A percentile compares a stretch with the other conserved stretches of the same genome.
Evolutionary conservation across 2,797 vertebrate species (phyloP).

Genomic region (Ctenochaetus hawaiiensis): DNA sequence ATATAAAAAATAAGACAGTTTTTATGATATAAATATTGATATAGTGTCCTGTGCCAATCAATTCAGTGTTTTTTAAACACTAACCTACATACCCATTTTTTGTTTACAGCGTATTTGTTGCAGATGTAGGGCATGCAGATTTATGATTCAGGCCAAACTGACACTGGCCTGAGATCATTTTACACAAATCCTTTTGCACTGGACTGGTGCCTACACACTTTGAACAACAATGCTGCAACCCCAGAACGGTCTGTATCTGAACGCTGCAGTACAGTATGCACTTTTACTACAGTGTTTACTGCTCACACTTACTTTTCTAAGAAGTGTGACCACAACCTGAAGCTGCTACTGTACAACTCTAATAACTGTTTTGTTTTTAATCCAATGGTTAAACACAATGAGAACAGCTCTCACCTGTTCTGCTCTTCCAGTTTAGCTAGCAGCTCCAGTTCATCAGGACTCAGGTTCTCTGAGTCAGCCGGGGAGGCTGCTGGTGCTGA

Average conservation of each 20-base stretch:
- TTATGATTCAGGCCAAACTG: slow-evolving; percentile 25
- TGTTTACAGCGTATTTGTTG: background rate
- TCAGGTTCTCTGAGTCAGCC: slow-evolving; percentile 95
- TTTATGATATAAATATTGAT: background rate
- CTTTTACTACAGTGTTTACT: no score
- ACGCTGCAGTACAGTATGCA: no score
- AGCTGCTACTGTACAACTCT: background rate
- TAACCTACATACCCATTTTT: slow-evolving; percentile 32
- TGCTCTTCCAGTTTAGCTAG: slow-evolving; percentile 97
- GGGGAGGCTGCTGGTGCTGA: slow-evolving; percentile 90
- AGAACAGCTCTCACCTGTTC: slow-evolving; percentile 87
- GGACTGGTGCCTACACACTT: background rate
- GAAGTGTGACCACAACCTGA: background rate
- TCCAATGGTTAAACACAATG: background rate
- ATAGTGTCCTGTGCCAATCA: background rate
- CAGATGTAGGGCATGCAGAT: slow-evolving; percentile 17
- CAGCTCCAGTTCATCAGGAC: slow-evolving; percentile 95
- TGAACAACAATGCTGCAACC: background rate
- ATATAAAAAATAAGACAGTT: background rate
- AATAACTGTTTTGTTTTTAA: background rate
- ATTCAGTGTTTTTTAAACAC: slow-evolving; percentile 13
- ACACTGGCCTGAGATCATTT: slow-evolving; percentile 14
- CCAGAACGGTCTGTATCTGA: no score
- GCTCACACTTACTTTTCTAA: no score
- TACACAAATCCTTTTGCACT: slow-evolving; percentile 4